Percentiles rank a stretch among this genome's conserved stretches.
These are phyloP conservation scores for Notarius lentiginosus DNA, from an alignment of 2,113 vertebrate species.

Conservation along the genomic window DNA sequence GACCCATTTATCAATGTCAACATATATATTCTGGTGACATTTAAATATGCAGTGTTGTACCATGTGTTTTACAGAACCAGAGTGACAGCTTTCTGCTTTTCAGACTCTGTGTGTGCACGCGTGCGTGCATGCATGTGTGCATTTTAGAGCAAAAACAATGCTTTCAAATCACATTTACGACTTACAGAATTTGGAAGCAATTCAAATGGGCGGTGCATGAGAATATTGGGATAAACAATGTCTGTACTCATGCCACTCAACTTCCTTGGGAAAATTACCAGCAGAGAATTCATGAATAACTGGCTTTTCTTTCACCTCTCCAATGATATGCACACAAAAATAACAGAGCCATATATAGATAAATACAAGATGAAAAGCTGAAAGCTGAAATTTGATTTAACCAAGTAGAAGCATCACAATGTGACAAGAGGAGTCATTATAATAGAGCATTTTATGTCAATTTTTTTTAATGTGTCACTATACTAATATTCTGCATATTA, in stretches of 20 bases:
- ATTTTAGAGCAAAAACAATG: constrained; percentile 54
- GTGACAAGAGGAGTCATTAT: constrained; percentile 49
- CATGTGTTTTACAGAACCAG: constrained; percentile 50
- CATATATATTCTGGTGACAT: constrained; percentile 61
- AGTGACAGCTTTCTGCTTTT: constrained; percentile 51
- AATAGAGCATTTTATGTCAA: neutral
- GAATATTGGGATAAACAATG: constrained; percentile 59
- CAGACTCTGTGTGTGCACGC: neutral
- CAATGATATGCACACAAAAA: constrained; percentile 28
- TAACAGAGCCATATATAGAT: constrained; percentile 14
- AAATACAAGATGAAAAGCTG: constrained; percentile 44
- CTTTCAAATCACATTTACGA: constrained; percentile 65
- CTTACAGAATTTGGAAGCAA: constrained; percentile 61
- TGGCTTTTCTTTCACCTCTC: constrained; percentile 40
- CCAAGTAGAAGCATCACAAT: constrained; percentile 41
- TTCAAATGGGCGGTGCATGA: constrained; percentile 42
- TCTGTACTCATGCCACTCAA: constrained; percentile 68
- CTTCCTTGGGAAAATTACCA: constrained; percentile 69
- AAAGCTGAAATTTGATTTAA: constrained; percentile 64
- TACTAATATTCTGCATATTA: neutral
- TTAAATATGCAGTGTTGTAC: constrained; percentile 64
- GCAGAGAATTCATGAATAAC: constrained; percentile 67
- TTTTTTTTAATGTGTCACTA: neutral
- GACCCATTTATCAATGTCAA: constrained; percentile 68
- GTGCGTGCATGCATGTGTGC: neutral